Conservation (phyloP, 2,797 vertebrate genomes). For the Liparis tanakae region DNA sequence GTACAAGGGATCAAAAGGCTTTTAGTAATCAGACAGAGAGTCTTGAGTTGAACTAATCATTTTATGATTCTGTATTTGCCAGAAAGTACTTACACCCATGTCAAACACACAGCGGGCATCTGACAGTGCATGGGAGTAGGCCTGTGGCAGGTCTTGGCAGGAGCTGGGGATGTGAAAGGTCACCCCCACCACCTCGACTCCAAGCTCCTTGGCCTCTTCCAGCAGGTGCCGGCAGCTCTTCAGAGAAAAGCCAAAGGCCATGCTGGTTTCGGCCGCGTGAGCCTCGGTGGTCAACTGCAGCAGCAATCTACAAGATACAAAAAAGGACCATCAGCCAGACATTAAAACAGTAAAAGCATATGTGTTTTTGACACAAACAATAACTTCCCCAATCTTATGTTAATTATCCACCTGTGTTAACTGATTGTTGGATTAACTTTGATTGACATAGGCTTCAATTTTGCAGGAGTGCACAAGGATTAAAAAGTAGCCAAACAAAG, state of each 20-base stretch:
- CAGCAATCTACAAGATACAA: slow-evolving; percentile 89
- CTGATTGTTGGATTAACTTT: not conserved
- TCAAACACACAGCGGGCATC: slow-evolving; percentile 98
- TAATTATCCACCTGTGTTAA: not conserved
- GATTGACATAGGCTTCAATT: not conserved
- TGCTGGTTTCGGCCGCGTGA: slow-evolving; percentile 91
- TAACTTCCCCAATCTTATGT: not conserved
- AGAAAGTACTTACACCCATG: slow-evolving; percentile 91
- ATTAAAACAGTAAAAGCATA: not conserved
- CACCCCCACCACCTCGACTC: slow-evolving; percentile 92
- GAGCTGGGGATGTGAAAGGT: slow-evolving; percentile 93
- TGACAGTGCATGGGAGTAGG: slow-evolving; percentile 91
- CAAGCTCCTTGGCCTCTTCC: slow-evolving; percentile 93
- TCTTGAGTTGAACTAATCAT: not conserved
- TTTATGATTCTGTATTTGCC: not conserved
- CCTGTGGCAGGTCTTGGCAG: slow-evolving; percentile 90
- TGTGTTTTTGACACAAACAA: not conserved
- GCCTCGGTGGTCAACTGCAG: slow-evolving; percentile 95
- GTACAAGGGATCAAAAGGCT: not conserved
- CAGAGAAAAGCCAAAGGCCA: slow-evolving; percentile 94
- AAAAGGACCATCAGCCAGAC: slow-evolving; percentile 2
- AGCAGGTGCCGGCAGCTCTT: slow-evolving; percentile 96
- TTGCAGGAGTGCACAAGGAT: not conserved
- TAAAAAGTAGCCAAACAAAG: not conserved
- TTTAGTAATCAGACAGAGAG: not conserved